Evolutionary conservation across 2,888 invertebrate species (phyloP).

Genomic region (Allophyes oxyacanthae): DNA sequence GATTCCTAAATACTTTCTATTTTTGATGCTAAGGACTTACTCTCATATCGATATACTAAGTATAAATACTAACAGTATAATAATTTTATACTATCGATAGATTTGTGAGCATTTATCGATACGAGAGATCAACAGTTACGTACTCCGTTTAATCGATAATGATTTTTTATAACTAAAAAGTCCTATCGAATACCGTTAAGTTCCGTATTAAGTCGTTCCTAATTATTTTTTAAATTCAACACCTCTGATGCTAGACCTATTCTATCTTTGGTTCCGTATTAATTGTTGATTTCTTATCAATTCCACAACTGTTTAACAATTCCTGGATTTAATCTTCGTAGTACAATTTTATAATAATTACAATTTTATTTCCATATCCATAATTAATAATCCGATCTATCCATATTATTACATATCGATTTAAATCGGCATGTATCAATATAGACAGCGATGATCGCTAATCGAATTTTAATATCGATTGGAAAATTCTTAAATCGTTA

Average conservation of each 20-base stretch:
- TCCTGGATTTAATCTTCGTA: slow-evolving; percentile 68
- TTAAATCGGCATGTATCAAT: slow-evolving; percentile 42
- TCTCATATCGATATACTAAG: slow-evolving; percentile 53
- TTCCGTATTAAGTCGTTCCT: slow-evolving; percentile 38
- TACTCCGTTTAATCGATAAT: slow-evolving; percentile 29
- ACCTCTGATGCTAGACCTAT: slow-evolving; percentile 53
- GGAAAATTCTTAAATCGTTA: slow-evolving; percentile 55
- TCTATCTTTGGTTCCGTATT: slow-evolving; percentile 82
- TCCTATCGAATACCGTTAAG: slow-evolving; percentile 24
- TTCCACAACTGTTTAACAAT: slow-evolving; percentile 81
- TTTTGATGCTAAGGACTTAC: slow-evolving; percentile 45
- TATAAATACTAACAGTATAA: slow-evolving; percentile 35
- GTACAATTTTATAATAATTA: slow-evolving; percentile 48
- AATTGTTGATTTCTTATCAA: slow-evolving; percentile 78
- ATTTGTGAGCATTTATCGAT: slow-evolving; percentile 56
- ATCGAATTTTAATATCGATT: slow-evolving; percentile 50
- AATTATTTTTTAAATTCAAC: slow-evolving; percentile 48
- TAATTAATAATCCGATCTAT: slow-evolving; percentile 40
- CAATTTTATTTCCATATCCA: slow-evolving; percentile 39
- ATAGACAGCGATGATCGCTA: slow-evolving; percentile 44
- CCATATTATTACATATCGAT: slow-evolving; percentile 47
- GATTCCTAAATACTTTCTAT: slow-evolving; percentile 41
- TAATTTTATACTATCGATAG: slow-evolving; percentile 44
- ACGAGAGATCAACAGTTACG: slow-evolving; percentile 42
- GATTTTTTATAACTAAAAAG: slow-evolving; percentile 42